These are phyloP conservation scores for Eufriesea mexicana DNA, from an alignment of 1,140 invertebrate genomes.

Conservation along the genomic window DNA sequence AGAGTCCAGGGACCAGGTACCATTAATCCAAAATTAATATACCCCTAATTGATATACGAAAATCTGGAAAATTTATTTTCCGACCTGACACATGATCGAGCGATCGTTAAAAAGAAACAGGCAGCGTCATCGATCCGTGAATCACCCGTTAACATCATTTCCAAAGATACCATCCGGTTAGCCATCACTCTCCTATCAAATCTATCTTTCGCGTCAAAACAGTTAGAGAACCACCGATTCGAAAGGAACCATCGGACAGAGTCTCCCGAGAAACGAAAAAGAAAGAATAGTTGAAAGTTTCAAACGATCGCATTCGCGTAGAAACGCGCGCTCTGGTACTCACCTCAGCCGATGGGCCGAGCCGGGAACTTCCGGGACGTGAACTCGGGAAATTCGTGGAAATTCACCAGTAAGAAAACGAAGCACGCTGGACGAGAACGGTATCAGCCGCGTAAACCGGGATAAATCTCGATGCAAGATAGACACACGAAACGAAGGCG, in stretches of 20 bases:
- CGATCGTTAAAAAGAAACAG: background rate
- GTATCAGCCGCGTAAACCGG: background rate
- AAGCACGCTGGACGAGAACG: background rate
- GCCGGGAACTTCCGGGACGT: background rate
- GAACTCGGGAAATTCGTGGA: background rate
- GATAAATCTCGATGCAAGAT: background rate
- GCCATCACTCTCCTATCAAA: background rate
- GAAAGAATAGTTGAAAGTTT: background rate
- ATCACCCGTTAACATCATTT: background rate
- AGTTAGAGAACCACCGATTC: background rate
- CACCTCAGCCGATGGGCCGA: constrained; percentile 30
- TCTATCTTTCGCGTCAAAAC: background rate
- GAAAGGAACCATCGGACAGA: background rate
- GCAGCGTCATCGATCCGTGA: too few species aligned
- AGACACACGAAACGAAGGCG: constrained; percentile 41
- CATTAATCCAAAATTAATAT: too few species aligned
- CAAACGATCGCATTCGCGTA: background rate
- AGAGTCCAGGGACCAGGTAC: too few species aligned
- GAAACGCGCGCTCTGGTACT: constrained; percentile 34
- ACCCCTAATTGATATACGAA: background rate
- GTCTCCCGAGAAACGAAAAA: too few species aligned
- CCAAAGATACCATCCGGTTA: background rate
- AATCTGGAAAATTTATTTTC: background rate
- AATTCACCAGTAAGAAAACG: background rate
- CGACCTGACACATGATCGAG: background rate